Evolutionary conservation across 2,113 vertebrate genomes (phyloP).

Genomic region (Chrysemys picta): DNA sequence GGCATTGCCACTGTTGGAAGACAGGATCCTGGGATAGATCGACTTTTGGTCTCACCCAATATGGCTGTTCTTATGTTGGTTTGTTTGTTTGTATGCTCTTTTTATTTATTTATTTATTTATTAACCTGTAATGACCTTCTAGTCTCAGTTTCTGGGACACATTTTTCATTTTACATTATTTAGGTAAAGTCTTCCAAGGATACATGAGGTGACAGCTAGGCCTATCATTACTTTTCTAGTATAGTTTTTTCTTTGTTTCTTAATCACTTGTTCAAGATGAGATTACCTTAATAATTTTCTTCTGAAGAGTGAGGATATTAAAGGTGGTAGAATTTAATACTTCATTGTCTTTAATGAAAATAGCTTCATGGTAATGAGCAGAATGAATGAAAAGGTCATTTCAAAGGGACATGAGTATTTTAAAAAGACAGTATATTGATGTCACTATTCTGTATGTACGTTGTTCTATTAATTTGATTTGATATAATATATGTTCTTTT

Average conservation of each 20-base stretch:
- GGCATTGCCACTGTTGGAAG: too few species aligned
- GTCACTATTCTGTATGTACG: background rate
- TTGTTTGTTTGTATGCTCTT: too few species aligned
- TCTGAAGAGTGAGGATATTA: background rate
- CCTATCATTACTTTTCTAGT: background rate
- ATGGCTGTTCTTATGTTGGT: too few species aligned
- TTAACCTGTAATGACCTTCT: accelerated
- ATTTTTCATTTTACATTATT: background rate
- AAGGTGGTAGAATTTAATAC: background rate
- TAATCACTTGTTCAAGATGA: background rate
- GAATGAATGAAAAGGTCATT: background rate
- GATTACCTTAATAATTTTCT: background rate
- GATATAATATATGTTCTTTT: background rate
- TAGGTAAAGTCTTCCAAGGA: background rate
- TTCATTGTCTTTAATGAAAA: background rate
- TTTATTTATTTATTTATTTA: background rate
- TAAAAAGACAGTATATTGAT: background rate
- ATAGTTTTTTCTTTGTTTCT: background rate
- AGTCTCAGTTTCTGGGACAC: background rate
- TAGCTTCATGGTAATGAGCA: background rate
- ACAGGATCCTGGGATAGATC: too few species aligned
- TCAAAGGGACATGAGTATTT: background rate
- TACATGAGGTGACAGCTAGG: background rate
- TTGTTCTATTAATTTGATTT: background rate
- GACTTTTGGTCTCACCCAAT: too few species aligned